Evolutionary conservation across 2,888 invertebrate genomes (phyloP).

Genomic region (Drosophila tripunctata): DNA sequence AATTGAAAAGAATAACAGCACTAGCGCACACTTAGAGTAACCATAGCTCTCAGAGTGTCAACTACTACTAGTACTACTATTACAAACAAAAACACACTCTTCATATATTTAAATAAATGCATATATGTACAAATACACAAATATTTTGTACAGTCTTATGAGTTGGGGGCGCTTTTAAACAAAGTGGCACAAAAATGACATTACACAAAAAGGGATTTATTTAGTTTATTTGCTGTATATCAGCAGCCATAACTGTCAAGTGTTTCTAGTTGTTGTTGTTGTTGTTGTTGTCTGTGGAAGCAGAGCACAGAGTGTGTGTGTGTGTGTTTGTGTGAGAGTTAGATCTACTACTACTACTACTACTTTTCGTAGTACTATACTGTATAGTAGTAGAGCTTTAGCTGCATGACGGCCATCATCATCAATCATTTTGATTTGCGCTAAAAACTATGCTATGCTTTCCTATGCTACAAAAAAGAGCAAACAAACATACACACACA

Average conservation of each 20-base stretch:
- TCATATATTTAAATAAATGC: not conserved
- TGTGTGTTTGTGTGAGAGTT: slow-evolving; percentile 27
- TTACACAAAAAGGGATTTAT: slow-evolving; percentile 72
- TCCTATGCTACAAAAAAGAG: slow-evolving; percentile 31
- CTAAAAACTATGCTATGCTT: slow-evolving; percentile 70
- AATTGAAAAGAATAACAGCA: slow-evolving; percentile 50
- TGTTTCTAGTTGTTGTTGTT: slow-evolving; percentile 43
- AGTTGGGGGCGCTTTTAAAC: slow-evolving; percentile 29
- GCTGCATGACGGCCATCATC: slow-evolving; percentile 68
- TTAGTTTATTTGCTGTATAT: slow-evolving; percentile 78
- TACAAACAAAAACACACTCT: not conserved
- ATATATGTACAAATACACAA: not conserved
- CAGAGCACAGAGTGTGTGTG: slow-evolving; percentile 18
- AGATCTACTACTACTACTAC: slow-evolving; percentile 20
- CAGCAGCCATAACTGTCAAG: slow-evolving; percentile 77
- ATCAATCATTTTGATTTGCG: slow-evolving; percentile 79
- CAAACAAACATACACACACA: slow-evolving; percentile 12
- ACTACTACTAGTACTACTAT: not conserved
- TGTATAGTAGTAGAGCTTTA: slow-evolving; percentile 27
- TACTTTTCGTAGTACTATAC: slow-evolving; percentile 10
- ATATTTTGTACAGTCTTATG: not conserved
- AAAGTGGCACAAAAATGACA: slow-evolving; percentile 65
- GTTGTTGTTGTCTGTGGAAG: slow-evolving; percentile 17
- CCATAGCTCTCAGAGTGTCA: slow-evolving; percentile 30
- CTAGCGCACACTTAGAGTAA: slow-evolving; percentile 14